These are phyloP conservation scores for Trichacis sp. DNA, from an alignment of 2,888 invertebrate species.

Conservation along the genomic window DNA sequence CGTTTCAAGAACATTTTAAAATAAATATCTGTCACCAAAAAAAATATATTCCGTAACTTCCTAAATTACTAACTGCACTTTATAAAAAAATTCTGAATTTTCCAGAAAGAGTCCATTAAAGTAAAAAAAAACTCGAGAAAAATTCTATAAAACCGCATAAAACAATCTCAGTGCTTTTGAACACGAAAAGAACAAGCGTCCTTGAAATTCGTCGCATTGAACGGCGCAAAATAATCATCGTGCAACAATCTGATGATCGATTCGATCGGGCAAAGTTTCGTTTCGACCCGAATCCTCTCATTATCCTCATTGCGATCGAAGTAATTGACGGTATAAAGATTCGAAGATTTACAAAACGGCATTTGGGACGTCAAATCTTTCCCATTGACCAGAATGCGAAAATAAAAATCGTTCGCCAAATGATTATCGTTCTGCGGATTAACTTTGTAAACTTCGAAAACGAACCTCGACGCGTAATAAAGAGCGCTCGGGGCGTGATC, in stretches of 20 bases:
- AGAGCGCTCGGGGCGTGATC: slow-evolving; percentile 74
- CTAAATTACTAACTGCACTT: no score
- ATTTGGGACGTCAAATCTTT: slow-evolving; percentile 85
- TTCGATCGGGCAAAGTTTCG: slow-evolving; percentile 86
- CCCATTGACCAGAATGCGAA: slow-evolving; percentile 88
- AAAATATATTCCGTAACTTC: no score
- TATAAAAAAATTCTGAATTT: background rate
- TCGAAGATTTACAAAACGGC: slow-evolving; percentile 80
- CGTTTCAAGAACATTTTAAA: no score
- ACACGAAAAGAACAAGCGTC: slow-evolving; percentile 76
- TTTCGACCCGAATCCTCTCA: slow-evolving; percentile 68
- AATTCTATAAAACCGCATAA: background rate
- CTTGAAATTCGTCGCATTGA: slow-evolving; percentile 90
- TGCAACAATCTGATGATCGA: slow-evolving; percentile 89
- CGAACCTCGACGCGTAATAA: slow-evolving; percentile 87
- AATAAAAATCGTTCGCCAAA: slow-evolving; percentile 80
- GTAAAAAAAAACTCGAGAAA: background rate
- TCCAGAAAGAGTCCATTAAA: background rate
- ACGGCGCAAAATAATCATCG: slow-evolving; percentile 84
- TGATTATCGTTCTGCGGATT: slow-evolving; percentile 72
- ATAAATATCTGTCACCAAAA: no score
- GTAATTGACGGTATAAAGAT: slow-evolving; percentile 69
- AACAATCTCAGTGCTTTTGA: background rate
- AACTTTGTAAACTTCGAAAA: slow-evolving; percentile 88
- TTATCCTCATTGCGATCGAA: slow-evolving; percentile 60